These are phyloP conservation scores for Bettongia penicillata DNA, from an alignment of 2,113 vertebrate species.

Conservation along the genomic window DNA sequence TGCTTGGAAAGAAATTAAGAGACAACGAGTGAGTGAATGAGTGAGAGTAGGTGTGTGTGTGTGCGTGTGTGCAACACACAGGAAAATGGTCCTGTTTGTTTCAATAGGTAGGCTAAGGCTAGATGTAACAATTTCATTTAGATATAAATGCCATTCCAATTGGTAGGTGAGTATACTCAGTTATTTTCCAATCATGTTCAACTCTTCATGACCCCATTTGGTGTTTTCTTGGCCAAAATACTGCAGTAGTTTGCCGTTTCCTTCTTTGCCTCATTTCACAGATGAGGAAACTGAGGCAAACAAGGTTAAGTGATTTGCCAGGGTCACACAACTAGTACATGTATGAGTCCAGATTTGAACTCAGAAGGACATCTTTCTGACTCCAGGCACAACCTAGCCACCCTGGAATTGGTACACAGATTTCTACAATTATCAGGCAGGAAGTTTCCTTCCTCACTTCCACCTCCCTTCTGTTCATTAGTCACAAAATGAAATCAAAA, in stretches of 20 bases:
- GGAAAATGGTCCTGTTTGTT: too few relatives aligned
- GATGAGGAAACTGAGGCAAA: too few relatives aligned
- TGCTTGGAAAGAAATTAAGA: not conserved
- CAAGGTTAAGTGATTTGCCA: too few relatives aligned
- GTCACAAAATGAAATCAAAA: not conserved
- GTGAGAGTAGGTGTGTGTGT: not conserved
- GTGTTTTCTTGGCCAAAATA: too few relatives aligned
- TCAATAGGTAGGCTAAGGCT: not conserved
- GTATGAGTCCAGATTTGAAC: too few relatives aligned
- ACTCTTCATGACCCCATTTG: too few relatives aligned
- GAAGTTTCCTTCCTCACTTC: not conserved
- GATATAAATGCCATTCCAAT: not conserved
- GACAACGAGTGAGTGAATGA: not conserved
- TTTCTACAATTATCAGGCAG: not conserved
- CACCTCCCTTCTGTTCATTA: not conserved
- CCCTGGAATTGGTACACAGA: not conserved
- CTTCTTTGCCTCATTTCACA: too few relatives aligned
- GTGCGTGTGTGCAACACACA: not conserved
- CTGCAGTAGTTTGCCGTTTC: too few relatives aligned
- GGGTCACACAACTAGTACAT: too few relatives aligned
- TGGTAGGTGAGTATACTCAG: not conserved
- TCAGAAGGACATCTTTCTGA: too few relatives aligned
- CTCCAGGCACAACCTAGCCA: too few relatives aligned
- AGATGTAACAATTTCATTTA: not conserved
- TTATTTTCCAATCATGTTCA: not conserved